Conservation (phyloP, 2,797 vertebrate species). For the Lutjanus argentimaculatus region DNA sequence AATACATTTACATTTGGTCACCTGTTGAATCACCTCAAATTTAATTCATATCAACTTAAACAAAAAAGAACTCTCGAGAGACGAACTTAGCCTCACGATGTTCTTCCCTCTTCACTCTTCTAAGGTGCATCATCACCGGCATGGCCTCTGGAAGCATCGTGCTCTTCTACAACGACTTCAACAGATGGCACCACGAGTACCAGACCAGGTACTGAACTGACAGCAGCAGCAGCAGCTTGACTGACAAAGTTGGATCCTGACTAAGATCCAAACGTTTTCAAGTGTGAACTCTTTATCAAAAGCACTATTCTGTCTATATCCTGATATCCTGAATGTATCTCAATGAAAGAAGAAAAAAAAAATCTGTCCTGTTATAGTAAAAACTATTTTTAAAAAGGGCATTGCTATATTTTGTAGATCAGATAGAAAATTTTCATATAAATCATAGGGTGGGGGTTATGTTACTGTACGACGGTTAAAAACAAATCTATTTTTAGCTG, state of each 20-base stretch:
- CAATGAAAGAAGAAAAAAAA: slow-evolving; percentile 67
- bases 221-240: slow-evolving; percentile 25
- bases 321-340: slow-evolving; percentile 83
- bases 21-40: background rate
- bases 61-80: background rate
- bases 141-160: slow-evolving; percentile 99
- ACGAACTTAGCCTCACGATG: background rate
- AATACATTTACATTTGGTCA: background rate
- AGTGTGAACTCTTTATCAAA: slow-evolving; percentile 61
- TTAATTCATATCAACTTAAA: background rate
- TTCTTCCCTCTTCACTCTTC: slow-evolving; percentile 5
- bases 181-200: slow-evolving; percentile 98
- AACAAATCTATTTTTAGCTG: slow-evolving; percentile 98
- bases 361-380: slow-evolving; percentile 82
- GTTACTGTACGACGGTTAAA: slow-evolving; percentile 86
- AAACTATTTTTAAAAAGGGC: slow-evolving; percentile 96
- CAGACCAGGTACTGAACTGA: slow-evolving; percentile 93
- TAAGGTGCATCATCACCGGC: slow-evolving; percentile 96
- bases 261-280: slow-evolving; percentile 5
- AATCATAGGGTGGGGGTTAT: slow-evolving; percentile 89
- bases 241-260: slow-evolving; percentile 20
- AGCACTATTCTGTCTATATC: slow-evolving; percentile 78
- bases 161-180: slow-evolving; percentile 99
- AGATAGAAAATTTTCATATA: slow-evolving; percentile 90
- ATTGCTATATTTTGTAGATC: slow-evolving; percentile 99